phyloP scores from a whole-genome alignment of 2,888 invertebrate genomes.

The Xylocampa areola region DNA sequence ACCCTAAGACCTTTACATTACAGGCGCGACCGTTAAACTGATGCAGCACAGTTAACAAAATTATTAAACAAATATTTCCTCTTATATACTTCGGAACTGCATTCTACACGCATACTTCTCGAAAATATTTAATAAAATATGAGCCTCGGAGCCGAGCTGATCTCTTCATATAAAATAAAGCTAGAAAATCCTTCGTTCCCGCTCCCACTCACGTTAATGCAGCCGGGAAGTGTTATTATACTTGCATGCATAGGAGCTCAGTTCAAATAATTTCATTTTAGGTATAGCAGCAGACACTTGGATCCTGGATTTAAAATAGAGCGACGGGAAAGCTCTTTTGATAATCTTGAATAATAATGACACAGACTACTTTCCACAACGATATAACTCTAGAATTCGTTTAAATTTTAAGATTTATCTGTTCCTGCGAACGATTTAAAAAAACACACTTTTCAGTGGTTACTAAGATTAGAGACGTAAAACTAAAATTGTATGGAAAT shows the following conservation, averaged over 20 bases:
- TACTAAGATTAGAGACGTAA: no score
- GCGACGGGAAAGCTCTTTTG: background rate
- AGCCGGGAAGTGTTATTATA: slow-evolving; percentile 29
- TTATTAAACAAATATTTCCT: slow-evolving; percentile 1
- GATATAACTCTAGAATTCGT: no score
- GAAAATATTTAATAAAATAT: slow-evolving; percentile 37
- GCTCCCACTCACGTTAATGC: slow-evolving; percentile 21
- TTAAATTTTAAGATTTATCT: no score
- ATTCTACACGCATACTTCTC: background rate
- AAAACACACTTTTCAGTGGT: no score
- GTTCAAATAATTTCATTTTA: slow-evolving; percentile 34
- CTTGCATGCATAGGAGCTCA: slow-evolving; percentile 9
- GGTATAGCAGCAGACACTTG: slow-evolving; percentile 18
- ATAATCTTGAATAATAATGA: background rate
- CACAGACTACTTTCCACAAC: background rate
- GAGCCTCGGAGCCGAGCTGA: slow-evolving; percentile 2
- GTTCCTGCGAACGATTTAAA: no score
- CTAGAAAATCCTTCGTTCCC: slow-evolving; percentile 4
- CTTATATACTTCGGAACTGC: background rate
- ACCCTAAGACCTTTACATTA: no score
- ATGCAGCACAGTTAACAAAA: no score
- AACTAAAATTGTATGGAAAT: no score
- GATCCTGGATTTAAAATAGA: slow-evolving; percentile 4
- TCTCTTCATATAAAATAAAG: slow-evolving; percentile 27
- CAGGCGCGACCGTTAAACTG: no score